These are phyloP conservation scores for Ailuropoda melanoleuca DNA, from an alignment of 2,113 vertebrate genomes.

Conservation along the genomic window DNA sequence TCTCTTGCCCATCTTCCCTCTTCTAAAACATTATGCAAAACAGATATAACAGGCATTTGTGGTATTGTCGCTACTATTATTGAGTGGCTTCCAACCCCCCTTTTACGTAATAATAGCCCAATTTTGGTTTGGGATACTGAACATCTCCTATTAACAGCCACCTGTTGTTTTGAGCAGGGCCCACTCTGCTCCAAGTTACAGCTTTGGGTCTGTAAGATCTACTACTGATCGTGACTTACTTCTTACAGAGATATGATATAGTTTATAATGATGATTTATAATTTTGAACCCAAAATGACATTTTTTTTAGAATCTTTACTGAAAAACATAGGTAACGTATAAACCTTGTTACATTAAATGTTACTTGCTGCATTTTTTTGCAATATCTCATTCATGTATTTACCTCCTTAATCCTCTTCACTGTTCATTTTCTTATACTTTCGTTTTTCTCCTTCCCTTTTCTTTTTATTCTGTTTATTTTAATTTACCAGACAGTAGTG, in stretches of 20 bases:
- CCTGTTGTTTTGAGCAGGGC: not conserved
- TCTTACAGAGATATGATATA: not conserved
- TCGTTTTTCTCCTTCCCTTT: not conserved
- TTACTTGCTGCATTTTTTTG: not conserved
- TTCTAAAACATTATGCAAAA: not conserved
- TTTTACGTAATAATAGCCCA: not conserved
- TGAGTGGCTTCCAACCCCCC: not conserved
- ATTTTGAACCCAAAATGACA: not conserved
- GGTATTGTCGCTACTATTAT: not conserved
- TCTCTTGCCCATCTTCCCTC: not conserved
- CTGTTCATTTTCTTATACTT: not conserved
- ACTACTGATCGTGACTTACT: not conserved
- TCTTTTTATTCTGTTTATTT: not conserved
- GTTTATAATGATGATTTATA: not conserved
- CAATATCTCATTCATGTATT: not conserved
- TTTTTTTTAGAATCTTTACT: not conserved
- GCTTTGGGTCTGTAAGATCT: not conserved
- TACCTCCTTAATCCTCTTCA: not conserved
- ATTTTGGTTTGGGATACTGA: not conserved
- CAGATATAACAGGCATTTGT: too few relatives aligned
- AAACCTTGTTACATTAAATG: not conserved
- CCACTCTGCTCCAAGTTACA: not conserved
- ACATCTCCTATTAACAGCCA: not conserved
- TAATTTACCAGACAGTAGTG: not conserved
- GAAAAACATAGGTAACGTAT: not conserved